These are phyloP conservation scores for Drosophila nasuta DNA, from an alignment of 1,140 invertebrate genomes.

Conservation along the genomic window DNA sequence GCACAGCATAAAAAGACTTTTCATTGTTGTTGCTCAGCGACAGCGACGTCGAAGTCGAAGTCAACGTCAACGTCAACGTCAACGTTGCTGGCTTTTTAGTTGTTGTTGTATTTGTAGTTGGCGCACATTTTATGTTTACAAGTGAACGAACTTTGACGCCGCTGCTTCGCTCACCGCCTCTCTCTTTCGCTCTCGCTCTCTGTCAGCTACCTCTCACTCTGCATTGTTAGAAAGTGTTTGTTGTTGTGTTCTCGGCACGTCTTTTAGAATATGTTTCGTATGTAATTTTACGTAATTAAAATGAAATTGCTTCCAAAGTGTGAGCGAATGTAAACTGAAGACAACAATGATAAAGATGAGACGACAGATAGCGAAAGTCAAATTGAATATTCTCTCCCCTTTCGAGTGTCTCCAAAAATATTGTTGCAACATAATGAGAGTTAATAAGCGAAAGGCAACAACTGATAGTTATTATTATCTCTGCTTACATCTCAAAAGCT, in stretches of 20 bases:
- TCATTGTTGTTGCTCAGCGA: constrained; percentile 67
- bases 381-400: constrained; percentile 59
- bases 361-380: constrained; percentile 62
- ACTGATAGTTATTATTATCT: constrained; percentile 23
- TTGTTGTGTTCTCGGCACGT: constrained; percentile 48
- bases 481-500: not conserved
- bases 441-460: constrained; percentile 31
- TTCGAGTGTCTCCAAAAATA: constrained; percentile 13
- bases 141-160: constrained; percentile 79
- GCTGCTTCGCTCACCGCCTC: not conserved
- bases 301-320: constrained; percentile 52
- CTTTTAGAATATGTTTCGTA: constrained; percentile 56
- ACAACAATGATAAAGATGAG: constrained; percentile 43
- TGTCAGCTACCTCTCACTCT: not conserved
- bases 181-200: not conserved
- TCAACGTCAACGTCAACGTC: not conserved
- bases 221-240: constrained; percentile 70
- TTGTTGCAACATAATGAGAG: constrained; percentile 43
- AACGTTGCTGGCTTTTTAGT: constrained; percentile 43
- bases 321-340: constrained; percentile 16
- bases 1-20: constrained; percentile 66
- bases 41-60: constrained; percentile 26
- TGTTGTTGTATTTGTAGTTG: constrained; percentile 45
- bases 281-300: constrained; percentile 77
- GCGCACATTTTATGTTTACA: constrained; percentile 77